Evolutionary conservation across 2,113 vertebrate species (phyloP), one percentile per base, ranked within the genome.

Genomic region (Bubo scandiacus): DNA sequence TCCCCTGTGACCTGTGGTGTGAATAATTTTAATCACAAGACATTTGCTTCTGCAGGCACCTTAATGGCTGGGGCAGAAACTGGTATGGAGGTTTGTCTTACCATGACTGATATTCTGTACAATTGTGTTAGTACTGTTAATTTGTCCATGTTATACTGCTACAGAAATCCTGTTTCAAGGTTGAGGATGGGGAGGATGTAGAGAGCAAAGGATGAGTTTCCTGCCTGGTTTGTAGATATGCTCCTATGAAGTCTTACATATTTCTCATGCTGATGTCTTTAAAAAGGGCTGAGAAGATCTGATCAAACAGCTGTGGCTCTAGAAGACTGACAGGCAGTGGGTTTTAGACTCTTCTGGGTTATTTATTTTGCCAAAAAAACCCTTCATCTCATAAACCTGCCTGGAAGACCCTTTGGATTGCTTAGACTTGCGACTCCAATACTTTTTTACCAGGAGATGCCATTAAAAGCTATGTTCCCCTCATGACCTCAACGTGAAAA

Each of bases 21-120:
- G 36, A 81, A 30, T 90, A 49, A 93, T 94, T 94, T 92, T 94
- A 95, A 95, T 86, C 79, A 88, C 29, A 63, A 67, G 62, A 15
- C 16, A 22, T 59, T 90, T 86, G 29, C n/a, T 91, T 94, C 42
- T 86, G 45, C 52, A 80, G 81, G n/a, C 14, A 45, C 27, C 52
- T 91, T 82, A 82, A 65, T 78, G 72, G 78, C 66, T 88, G 72
- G 70, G 55, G 40, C 43, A 73, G 57, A 74, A 86, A 77, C 2
- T 49, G 7, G 25, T 63, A 55, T 63, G 72, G 83, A 86, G 52
- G 52, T 89, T 86, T 73, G 6, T 78, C 22, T 86, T 38, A 34
- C 8, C 25, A 62, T 34, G 30, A 59, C 38, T 79, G 54, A 62
- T 89, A 30, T 40, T 79, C n/a, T 93, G 15, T 25, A 25, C 27